phyloP scores from a whole-genome alignment of 2,797 vertebrate species.

The Hybognathus amarus region DNA sequence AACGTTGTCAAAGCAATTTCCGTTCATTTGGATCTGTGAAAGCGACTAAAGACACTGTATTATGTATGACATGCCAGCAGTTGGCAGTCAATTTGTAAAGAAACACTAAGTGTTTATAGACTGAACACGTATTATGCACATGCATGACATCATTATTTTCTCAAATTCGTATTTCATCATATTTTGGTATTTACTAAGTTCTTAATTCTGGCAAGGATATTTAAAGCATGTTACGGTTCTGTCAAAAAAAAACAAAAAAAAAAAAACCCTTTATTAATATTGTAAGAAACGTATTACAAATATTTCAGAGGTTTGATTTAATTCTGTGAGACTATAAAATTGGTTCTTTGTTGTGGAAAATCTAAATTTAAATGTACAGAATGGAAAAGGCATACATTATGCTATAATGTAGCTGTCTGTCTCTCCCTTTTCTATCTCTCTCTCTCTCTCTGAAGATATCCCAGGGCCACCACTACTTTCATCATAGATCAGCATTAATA shows the following conservation, averaged over 20 bases:
- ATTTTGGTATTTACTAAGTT: too few relatives aligned
- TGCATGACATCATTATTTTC: neutral
- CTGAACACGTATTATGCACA: neutral
- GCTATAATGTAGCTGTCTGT: neutral
- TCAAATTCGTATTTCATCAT: neutral
- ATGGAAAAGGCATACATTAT: neutral
- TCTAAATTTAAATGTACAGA: neutral
- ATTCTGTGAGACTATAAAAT: neutral
- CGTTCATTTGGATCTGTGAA: neutral
- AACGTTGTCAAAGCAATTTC: too few relatives aligned
- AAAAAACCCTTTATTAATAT: neutral
- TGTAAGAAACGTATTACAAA: neutral
- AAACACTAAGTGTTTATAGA: neutral
- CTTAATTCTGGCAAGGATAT: neutral
- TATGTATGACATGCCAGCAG: neutral
- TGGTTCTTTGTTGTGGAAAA: slow-evolving; percentile 8
- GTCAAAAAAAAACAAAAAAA: neutral
- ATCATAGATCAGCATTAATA: slow-evolving; percentile 6
- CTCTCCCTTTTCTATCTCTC: neutral
- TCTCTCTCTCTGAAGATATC: neutral
- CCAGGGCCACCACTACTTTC: slow-evolving; percentile 26
- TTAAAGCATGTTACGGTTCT: neutral
- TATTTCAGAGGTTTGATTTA: neutral
- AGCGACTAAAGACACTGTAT: neutral
- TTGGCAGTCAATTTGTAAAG: neutral